Conservation (phyloP, 2,797 vertebrate genomes). For the Hemibagrus guttatus region DNA sequence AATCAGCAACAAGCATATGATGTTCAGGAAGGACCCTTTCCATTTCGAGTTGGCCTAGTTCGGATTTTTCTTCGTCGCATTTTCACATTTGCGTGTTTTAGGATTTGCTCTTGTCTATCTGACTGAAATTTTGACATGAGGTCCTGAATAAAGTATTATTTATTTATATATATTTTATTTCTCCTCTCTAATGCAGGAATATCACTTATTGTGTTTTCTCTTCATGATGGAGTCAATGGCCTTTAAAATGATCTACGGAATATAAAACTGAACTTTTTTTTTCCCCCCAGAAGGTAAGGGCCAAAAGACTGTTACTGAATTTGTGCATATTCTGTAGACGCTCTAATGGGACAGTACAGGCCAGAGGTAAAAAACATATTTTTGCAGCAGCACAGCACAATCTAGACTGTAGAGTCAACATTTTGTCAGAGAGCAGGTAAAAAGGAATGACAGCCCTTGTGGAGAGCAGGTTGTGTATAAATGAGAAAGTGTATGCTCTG, state of each 20-base stretch:
- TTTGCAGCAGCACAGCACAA: conserved; percentile 69
- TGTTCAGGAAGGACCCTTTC: not conserved
- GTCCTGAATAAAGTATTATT: not conserved
- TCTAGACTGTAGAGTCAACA: conserved; percentile 77
- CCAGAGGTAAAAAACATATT: conserved; percentile 74
- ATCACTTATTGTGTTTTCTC: not conserved
- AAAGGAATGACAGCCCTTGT: conserved; percentile 29
- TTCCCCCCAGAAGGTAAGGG: not conserved
- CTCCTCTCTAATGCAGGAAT: not conserved
- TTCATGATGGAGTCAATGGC: not conserved
- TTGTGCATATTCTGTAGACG: conserved; percentile 61
- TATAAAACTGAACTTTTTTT: not conserved
- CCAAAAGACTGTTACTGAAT: not conserved
- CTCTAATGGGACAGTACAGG: conserved; percentile 68
- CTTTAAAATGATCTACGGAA: not conserved
- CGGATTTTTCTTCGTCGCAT: not conserved
- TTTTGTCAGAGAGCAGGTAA: conserved; percentile 68
- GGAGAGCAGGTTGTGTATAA: conserved; percentile 43
- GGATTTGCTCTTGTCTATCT: not conserved
- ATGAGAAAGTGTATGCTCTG: conserved; percentile 61
- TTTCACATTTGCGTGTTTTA: not conserved
- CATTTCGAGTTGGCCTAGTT: not conserved
- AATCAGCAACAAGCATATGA: not conserved
- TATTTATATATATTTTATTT: not conserved
- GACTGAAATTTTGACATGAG: not conserved